A percentile compares a stretch with the other conserved stretches of the same genome.
These are phyloP conservation scores for Cyprinodon variegatus DNA, from an alignment of 2,113 vertebrate species.

Conservation along the genomic window DNA sequence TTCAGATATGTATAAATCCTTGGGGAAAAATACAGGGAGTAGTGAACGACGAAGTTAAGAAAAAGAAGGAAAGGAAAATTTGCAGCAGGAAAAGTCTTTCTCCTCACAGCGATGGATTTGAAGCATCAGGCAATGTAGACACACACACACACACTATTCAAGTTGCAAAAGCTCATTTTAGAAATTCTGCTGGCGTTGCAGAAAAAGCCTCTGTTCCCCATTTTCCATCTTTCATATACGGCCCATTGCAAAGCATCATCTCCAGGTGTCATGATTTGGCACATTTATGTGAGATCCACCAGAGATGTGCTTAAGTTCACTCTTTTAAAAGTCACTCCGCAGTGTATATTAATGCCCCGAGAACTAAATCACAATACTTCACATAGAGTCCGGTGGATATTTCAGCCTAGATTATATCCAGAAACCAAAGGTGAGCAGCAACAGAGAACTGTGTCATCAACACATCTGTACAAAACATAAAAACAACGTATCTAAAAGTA, in stretches of 20 bases:
- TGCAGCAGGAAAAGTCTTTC: constrained; percentile 10
- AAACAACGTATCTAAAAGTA: not conserved
- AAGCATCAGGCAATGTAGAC: constrained; percentile 29
- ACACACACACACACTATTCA: constrained; percentile 20
- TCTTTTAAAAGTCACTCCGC: constrained; percentile 49
- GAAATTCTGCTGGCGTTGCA: constrained; percentile 71
- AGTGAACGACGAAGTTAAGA: not conserved
- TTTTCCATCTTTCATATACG: constrained; percentile 75
- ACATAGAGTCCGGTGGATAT: not conserved
- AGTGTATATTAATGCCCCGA: constrained; percentile 5
- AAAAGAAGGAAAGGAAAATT: not conserved
- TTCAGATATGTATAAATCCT: not conserved
- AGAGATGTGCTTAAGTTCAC: constrained; percentile 58
- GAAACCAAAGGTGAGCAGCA: not conserved
- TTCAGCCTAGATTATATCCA: not conserved
- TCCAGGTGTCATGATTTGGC: constrained; percentile 58
- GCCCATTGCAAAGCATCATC: constrained; percentile 69
- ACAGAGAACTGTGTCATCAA: not conserved
- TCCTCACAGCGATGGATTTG: constrained; percentile 20
- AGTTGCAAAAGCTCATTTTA: constrained; percentile 74
- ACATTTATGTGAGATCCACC: constrained; percentile 62
- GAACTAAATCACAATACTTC: not conserved
- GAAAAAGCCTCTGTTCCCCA: constrained; percentile 63
- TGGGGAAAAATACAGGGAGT: not conserved
- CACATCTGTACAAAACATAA: not conserved